A percentile compares a stretch with the other conserved stretches of the same genome.
Conservation (phyloP, 2,113 vertebrate genomes). For the Motacilla tschutschensis region DNA sequence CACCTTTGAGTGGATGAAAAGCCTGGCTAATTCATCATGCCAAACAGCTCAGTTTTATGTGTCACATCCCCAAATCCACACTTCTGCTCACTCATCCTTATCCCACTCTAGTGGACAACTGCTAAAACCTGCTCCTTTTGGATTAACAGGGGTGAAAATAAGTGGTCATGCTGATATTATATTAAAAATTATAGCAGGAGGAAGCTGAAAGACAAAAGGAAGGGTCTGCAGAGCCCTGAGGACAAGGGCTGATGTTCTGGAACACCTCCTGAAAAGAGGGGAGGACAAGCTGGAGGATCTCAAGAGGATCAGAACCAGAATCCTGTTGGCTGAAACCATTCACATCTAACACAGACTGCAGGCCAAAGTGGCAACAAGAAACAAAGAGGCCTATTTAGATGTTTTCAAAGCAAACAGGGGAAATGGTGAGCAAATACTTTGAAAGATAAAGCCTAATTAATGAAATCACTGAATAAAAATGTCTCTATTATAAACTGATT, state of each 20-base stretch:
- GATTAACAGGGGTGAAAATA: not conserved
- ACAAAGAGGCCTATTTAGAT: not conserved
- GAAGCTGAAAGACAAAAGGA: not conserved
- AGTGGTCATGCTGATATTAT: not conserved
- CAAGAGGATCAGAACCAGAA: not conserved
- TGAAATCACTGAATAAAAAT: not conserved
- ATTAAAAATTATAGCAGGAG: not conserved
- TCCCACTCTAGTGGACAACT: not conserved
- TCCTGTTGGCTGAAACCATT: not conserved
- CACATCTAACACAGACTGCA: not conserved
- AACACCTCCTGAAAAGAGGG: not conserved
- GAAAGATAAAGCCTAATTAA: not conserved
- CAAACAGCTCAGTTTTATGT: not conserved
- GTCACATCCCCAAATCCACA: not conserved
- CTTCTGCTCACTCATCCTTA: not conserved
- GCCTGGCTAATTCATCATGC: not conserved
- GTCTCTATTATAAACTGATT: not conserved
- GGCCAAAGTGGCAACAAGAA: not conserved
- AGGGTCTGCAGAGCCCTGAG: not conserved
- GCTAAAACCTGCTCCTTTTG: not conserved
- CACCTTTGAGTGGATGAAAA: not conserved
- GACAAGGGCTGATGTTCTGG: not conserved
- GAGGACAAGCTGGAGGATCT: not conserved
- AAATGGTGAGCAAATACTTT: not conserved
- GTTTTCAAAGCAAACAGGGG: not conserved